A percentile compares a stretch with the other conserved stretches of the same genome.
These are phyloP conservation scores for Margarornis squamiger DNA, from an alignment of 2,797 vertebrate genomes.

Conservation along the genomic window DNA sequence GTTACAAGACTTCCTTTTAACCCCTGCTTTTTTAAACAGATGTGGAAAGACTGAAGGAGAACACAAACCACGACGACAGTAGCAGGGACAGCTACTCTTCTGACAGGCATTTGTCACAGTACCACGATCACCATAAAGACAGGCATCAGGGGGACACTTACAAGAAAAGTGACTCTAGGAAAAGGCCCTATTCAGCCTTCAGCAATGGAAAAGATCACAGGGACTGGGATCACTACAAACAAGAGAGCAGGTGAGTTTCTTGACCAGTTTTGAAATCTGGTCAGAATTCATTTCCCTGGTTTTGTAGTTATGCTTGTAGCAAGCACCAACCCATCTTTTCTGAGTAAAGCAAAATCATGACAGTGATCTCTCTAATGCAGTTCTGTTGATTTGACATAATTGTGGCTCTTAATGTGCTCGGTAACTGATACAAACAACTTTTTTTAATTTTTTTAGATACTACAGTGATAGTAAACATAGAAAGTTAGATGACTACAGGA, in stretches of 20 bases:
- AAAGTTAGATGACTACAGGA: slow-evolving; percentile 91
- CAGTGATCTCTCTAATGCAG: neutral
- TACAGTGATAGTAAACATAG: slow-evolving; percentile 91
- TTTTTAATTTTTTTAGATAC: slow-evolving; percentile 72
- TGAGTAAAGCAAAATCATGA: neutral
- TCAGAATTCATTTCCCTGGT: neutral
- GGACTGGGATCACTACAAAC: slow-evolving; percentile 85
- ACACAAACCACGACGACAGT: slow-evolving; percentile 92
- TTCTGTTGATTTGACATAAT: neutral
- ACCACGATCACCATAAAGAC: slow-evolving; percentile 88
- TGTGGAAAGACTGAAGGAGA: slow-evolving; percentile 90
- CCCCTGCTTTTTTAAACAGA: slow-evolving; percentile 78
- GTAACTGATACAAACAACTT: slow-evolving; percentile 1
- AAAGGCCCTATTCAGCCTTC: slow-evolving; percentile 91
- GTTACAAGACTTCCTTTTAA: neutral
- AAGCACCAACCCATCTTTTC: neutral
- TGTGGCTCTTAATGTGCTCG: neutral
- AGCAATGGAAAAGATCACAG: slow-evolving; percentile 98
- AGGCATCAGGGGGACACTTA: slow-evolving; percentile 85
- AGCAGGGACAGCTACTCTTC: slow-evolving; percentile 97
- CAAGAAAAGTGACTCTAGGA: slow-evolving; percentile 86
- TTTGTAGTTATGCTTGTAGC: neutral
- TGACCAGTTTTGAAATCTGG: neutral
- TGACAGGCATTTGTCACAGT: slow-evolving; percentile 86
- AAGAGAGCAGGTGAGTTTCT: slow-evolving; percentile 80